phyloP scores from a whole-genome alignment of 2,113 vertebrate species.

The Hippocampus zosterae region DNA sequence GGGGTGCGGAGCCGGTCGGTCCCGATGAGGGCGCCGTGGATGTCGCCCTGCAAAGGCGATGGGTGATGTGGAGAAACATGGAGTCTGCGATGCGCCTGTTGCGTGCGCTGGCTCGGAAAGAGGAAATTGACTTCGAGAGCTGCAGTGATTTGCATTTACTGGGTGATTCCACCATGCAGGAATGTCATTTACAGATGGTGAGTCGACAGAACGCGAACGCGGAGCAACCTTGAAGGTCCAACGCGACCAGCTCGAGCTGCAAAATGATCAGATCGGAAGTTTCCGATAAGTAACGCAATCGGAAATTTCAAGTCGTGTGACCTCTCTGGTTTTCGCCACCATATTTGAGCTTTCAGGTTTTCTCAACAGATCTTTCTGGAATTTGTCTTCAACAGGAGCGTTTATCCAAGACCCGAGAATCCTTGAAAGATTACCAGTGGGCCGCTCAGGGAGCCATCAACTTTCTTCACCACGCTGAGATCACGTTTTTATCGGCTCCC shows the following conservation, averaged over 20 bases:
- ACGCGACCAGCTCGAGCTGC: too few species aligned
- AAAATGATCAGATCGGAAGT: too few species aligned
- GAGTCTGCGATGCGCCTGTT: slow-evolving; percentile 69
- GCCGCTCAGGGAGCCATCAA: slow-evolving; percentile 61
- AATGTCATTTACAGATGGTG: slow-evolving; percentile 74
- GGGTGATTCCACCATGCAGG: slow-evolving; percentile 57
- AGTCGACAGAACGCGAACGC: slow-evolving; percentile 37
- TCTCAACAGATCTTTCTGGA: slow-evolving; percentile 10
- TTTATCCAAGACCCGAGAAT: slow-evolving; percentile 71
- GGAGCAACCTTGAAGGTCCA: not conserved
- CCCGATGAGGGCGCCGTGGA: slow-evolving; percentile 70
- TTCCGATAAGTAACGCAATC: too few species aligned
- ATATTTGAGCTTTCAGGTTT: too few species aligned
- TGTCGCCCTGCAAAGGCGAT: slow-evolving; percentile 64
- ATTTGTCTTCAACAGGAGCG: slow-evolving; percentile 64
- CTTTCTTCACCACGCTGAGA: slow-evolving; percentile 69
- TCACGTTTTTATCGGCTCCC: slow-evolving; percentile 47
- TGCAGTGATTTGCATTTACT: slow-evolving; percentile 57
- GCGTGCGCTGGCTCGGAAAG: slow-evolving; percentile 52
- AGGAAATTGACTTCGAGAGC: slow-evolving; percentile 37
- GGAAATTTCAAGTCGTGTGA: too few species aligned
- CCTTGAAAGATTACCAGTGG: slow-evolving; percentile 66
- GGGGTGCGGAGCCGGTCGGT: slow-evolving; percentile 58
- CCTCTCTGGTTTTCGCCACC: too few species aligned
- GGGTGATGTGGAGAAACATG: slow-evolving; percentile 73